phyloP scores from a whole-genome alignment of 1,140 invertebrate species.

The Cataglyphis hispanica region DNA sequence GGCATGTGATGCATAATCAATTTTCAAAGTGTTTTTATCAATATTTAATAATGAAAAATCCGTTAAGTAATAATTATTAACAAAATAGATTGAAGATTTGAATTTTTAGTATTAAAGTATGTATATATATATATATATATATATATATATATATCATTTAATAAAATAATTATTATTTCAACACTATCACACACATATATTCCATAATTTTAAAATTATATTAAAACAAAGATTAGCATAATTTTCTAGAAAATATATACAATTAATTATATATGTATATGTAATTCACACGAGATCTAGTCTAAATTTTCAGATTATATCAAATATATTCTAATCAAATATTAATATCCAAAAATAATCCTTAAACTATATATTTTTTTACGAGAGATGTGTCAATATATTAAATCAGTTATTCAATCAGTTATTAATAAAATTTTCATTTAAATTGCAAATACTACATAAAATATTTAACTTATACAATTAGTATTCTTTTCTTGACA shows the following conservation, averaged over 20 bases:
- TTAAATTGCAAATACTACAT: neutral
- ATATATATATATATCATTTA: too few relatives aligned
- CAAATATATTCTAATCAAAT: neutral
- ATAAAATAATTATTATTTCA: slow-evolving; percentile 50
- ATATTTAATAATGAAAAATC: slow-evolving; percentile 47
- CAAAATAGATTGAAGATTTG: slow-evolving; percentile 67
- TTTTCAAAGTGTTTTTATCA: slow-evolving; percentile 39
- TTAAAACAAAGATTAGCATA: neutral
- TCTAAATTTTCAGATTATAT: slow-evolving; percentile 11
- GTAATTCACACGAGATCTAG: neutral
- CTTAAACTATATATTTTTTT: neutral
- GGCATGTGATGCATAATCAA: slow-evolving; percentile 63
- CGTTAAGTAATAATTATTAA: slow-evolving; percentile 43
- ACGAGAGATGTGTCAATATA: neutral
- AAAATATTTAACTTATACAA: slow-evolving; percentile 3
- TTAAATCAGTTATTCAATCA: slow-evolving; percentile 14
- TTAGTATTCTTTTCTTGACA: slow-evolving; percentile 17
- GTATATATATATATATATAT: too few relatives aligned
- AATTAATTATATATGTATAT: slow-evolving; percentile 20
- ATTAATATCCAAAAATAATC: slow-evolving; percentile 4
- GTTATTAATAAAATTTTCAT: neutral
- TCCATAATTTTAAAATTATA: neutral
- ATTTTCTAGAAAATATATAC: neutral
- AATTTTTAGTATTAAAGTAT: slow-evolving; percentile 50
- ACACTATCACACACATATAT: neutral